Evolutionary conservation across 1,140 invertebrate species (phyloP), one percentile per base, ranked within the genome.

Genomic region (Amyelois transitella): DNA sequence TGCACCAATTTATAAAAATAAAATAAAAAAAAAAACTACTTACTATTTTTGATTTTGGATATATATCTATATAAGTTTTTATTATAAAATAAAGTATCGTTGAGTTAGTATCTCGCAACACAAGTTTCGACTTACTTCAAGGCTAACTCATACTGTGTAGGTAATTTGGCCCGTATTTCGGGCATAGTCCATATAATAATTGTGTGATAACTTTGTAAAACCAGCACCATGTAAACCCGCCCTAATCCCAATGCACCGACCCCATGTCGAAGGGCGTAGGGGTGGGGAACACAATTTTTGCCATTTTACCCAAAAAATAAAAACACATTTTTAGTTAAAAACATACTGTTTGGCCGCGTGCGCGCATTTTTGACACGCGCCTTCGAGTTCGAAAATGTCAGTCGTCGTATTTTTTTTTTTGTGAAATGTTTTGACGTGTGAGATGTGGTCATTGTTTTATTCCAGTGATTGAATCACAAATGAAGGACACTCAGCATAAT

Each of bases 301-400:
- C 76, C 80, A 75, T 85, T 87, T 87, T 81, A 69, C 73, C 69
- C 70, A 77, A 82, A 87, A 86, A 84, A 81, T 71, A 73, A 59
- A 62, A 55, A 64, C 66, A 70, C 62, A 53, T 83, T 87, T 86
- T 87, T 86, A 86, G 79, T 67, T 80, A 87, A 84, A 85, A 86
- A 72, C 77, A 77, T 65, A 69, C 72, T 77, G 75, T 77, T 78
- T 83, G 67, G 56, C 59, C 32, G 64, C 75, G 84, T 79, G 75
- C 68, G 77, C 80, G 84, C 84, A 79, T 49, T 38, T n/a, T 14
- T 14, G 12, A 2, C 32, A 38, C 32, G 32, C 32, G 32, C 32
- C 32, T n/a, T 38, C 17, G 12, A 38, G 2, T 14, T 38, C 3
- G 17, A 38, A 38, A 28, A 38, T 14, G 8, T 38, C 1, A 38